phyloP scores from a whole-genome alignment of 2,113 vertebrate genomes.

The Lota lota region DNA sequence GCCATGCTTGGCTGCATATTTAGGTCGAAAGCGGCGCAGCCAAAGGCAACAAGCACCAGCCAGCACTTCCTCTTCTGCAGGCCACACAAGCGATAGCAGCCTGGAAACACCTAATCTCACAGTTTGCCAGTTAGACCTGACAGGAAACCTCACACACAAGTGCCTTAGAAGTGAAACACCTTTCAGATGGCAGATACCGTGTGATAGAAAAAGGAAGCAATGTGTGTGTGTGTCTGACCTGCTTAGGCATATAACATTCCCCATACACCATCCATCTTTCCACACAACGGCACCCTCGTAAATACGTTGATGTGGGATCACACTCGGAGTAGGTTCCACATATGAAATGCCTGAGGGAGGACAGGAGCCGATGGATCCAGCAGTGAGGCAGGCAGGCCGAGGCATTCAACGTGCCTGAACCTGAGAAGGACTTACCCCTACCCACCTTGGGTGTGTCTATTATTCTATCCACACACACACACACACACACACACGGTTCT shows the following conservation, averaged over 20 bases:
- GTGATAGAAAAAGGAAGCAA: too few species aligned
- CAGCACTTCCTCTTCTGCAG: conserved; percentile 16
- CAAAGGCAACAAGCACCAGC: conserved; percentile 44
- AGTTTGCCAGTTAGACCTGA: too few species aligned
- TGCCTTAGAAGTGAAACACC: too few species aligned
- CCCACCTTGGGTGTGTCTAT: conserved; percentile 38
- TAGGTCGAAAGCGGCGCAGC: conserved; percentile 64
- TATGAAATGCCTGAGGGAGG: conserved; percentile 4
- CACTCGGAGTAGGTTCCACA: conserved; percentile 18
- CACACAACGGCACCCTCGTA: too few species aligned
- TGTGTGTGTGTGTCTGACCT: too few species aligned
- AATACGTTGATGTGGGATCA: background rate
- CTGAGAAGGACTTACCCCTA: conserved; percentile 46
- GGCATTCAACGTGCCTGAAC: conserved; percentile 56
- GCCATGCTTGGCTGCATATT: conserved; percentile 59
- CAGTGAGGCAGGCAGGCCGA: too few species aligned
- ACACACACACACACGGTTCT: conserved; percentile 12
- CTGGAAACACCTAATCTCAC: conserved; percentile 15
- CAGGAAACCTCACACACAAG: too few species aligned
- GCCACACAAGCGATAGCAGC: background rate
- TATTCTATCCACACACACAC: background rate
- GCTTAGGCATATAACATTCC: too few species aligned
- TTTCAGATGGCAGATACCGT: too few species aligned
- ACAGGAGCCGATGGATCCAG: background rate
- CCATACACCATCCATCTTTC: too few species aligned